Evolutionary conservation across 2,113 vertebrate genomes (phyloP).

Genomic region (Pimephales promelas): DNA sequence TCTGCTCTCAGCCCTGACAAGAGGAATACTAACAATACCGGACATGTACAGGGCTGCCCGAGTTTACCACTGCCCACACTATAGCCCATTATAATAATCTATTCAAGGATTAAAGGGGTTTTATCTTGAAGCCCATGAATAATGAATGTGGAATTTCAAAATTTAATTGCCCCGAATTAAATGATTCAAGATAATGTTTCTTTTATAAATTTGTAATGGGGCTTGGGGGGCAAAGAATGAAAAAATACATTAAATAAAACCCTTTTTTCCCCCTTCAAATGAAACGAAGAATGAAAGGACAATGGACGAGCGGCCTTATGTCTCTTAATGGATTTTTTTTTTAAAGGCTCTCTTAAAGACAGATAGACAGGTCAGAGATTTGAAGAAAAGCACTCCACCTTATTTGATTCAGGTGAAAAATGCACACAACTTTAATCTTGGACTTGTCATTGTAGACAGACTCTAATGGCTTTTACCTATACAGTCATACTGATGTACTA

Average conservation of each 20-base stretch:
- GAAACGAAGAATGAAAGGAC: slow-evolving; percentile 42
- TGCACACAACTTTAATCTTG: slow-evolving; percentile 65
- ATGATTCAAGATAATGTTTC: slow-evolving; percentile 87
- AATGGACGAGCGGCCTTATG: slow-evolving; percentile 36
- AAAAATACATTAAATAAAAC: slow-evolving; percentile 63
- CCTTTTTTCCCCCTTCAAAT: slow-evolving; percentile 27
- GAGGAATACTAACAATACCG: slow-evolving; percentile 73
- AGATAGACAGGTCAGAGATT: background rate
- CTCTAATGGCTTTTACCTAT: slow-evolving; percentile 42
- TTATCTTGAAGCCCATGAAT: slow-evolving; percentile 83
- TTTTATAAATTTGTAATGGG: slow-evolving; percentile 82
- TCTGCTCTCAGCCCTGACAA: slow-evolving; percentile 67
- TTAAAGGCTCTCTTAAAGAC: slow-evolving; percentile 11
- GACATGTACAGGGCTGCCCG: slow-evolving; percentile 73
- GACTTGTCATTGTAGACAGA: slow-evolving; percentile 33
- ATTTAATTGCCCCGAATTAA: slow-evolving; percentile 83
- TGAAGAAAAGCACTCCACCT: slow-evolving; percentile 54
- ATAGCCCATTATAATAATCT: slow-evolving; percentile 80
- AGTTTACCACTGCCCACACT: slow-evolving; percentile 70
- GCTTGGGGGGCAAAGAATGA: slow-evolving; percentile 61
- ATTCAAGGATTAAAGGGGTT: slow-evolving; percentile 83
- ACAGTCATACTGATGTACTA: background rate
- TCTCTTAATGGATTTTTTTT: slow-evolving; percentile 30
- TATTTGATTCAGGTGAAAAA: slow-evolving; percentile 54
- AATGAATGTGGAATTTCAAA: slow-evolving; percentile 80